phyloP scores from a whole-genome alignment of 2,113 vertebrate genomes.

The Pedionomus torquatus region DNA sequence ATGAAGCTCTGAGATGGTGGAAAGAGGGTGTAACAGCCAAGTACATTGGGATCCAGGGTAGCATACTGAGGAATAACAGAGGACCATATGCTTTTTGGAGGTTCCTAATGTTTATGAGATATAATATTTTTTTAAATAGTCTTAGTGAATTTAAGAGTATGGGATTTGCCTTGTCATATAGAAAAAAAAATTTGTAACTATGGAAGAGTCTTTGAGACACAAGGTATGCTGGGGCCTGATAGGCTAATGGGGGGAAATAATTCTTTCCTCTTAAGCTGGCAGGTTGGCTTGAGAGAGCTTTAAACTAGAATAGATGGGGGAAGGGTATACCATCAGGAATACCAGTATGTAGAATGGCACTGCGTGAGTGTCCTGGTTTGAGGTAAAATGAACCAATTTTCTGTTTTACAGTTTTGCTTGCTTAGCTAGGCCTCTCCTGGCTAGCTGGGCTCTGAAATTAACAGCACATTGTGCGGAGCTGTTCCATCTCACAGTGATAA shows the following conservation, averaged over 20 bases:
- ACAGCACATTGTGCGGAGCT: too few species aligned
- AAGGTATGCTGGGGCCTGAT: not conserved
- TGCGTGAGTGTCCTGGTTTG: too few species aligned
- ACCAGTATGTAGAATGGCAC: too few species aligned
- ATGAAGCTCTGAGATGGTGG: not conserved
- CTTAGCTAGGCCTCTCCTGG: too few species aligned
- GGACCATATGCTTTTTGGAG: not conserved
- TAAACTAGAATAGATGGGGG: not conserved
- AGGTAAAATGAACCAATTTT: too few species aligned
- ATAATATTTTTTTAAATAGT: not conserved
- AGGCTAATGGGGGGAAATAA: too few species aligned
- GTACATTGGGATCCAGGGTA: not conserved
- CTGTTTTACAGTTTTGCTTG: too few species aligned
- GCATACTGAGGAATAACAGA: not conserved
- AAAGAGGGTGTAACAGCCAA: not conserved
- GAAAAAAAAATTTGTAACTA: not conserved
- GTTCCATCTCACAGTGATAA: too few species aligned
- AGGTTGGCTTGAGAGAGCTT: not conserved
- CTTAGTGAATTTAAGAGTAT: not conserved
- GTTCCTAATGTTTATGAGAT: not conserved
- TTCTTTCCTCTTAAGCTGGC: not conserved
- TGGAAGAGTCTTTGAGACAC: not conserved
- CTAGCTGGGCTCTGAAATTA: too few species aligned
- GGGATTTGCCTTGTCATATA: not conserved
- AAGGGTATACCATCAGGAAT: not conserved